These are phyloP conservation scores for Bedellia somnulentella DNA, from an alignment of 2,888 invertebrate genomes.

Conservation along the genomic window DNA sequence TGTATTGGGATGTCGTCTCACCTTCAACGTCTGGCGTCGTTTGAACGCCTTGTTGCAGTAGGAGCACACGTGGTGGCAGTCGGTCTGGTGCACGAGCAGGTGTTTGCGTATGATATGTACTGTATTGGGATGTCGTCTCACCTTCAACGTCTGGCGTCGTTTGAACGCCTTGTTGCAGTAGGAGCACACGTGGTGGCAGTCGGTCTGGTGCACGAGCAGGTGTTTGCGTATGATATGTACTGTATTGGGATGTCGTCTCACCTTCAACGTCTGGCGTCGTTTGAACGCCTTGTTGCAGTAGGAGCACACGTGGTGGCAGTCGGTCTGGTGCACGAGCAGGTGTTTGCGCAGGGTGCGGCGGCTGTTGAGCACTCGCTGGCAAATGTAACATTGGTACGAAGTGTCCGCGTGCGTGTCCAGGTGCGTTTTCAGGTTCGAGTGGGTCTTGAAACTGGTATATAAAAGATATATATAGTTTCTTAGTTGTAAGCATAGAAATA, in stretches of 20 bases:
- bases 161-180: constrained; percentile 60
- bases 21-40: constrained; percentile 57
- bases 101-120: no score
- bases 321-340: constrained; percentile 53
- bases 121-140: no score
- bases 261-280: constrained; percentile 51
- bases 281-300: constrained; percentile 60
- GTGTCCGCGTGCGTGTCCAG: constrained; percentile 58
- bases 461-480: no score
- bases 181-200: constrained; percentile 52
- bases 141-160: constrained; percentile 51
- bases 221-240: no score
- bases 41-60: constrained; percentile 52
- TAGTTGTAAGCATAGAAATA: no score
- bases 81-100: constrained; percentile 53
- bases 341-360: constrained; percentile 57
- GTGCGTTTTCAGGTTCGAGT: constrained; percentile 57
- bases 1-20: no score
- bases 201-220: constrained; percentile 53
- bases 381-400: constrained; percentile 54
- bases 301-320: constrained; percentile 52
- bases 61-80: constrained; percentile 52
- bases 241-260: no score
- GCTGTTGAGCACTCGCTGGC: constrained; percentile 53
- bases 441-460: constrained; percentile 50